Conservation (phyloP, 2,797 vertebrate species). For the Gymnothorax reevesii region DNA sequence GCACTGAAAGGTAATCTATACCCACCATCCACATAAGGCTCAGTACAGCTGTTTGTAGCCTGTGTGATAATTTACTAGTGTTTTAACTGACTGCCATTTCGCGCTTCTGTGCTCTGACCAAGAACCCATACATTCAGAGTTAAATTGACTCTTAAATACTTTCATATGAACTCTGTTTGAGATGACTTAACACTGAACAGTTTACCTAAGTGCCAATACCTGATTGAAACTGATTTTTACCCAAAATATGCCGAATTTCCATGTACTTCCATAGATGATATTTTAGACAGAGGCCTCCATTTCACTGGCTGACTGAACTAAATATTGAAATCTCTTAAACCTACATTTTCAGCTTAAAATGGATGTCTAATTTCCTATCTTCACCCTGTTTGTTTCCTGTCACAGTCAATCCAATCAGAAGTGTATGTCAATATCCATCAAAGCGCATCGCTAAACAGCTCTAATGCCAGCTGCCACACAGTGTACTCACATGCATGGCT, state of each 20-base stretch:
- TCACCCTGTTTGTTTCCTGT: not conserved
- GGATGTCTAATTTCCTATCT: not conserved
- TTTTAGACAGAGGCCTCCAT: not conserved
- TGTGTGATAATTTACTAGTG: not conserved
- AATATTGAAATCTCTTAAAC: conserved; percentile 4
- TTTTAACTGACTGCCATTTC: not conserved
- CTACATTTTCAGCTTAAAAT: conserved; percentile 14
- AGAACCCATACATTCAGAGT: not conserved
- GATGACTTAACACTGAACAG: too few relatives aligned
- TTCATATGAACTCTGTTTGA: too few relatives aligned
- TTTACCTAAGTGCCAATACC: not conserved
- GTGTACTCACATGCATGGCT: not conserved
- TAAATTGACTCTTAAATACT: too few relatives aligned
- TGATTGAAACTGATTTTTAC: not conserved
- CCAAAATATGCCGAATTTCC: not conserved
- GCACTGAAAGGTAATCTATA: not conserved
- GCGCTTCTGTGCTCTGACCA: not conserved
- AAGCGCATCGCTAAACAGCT: not conserved
- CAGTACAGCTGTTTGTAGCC: not conserved
- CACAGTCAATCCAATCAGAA: not conserved
- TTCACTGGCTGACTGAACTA: not conserved
- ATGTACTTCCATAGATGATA: not conserved
- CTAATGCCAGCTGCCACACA: not conserved
- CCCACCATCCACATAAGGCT: not conserved
- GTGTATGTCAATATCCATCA: not conserved